phyloP scores from a whole-genome alignment of 1,140 invertebrate genomes.

The Meteorus sp. region DNA sequence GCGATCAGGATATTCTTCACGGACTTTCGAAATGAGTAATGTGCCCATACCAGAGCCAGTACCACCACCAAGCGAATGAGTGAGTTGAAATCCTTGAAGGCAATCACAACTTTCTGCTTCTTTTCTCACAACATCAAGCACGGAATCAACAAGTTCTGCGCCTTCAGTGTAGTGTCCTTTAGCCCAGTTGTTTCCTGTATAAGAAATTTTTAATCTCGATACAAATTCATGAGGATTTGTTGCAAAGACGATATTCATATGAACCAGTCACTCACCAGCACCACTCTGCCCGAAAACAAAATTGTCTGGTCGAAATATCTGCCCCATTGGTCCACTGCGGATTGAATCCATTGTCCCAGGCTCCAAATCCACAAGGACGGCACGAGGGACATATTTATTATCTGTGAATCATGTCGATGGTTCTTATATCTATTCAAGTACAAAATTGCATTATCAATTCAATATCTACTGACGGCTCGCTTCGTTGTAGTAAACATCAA shows the following conservation, averaged over 20 bases:
- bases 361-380: constrained; percentile 73
- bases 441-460: not conserved
- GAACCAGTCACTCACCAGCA: constrained; percentile 33
- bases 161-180: constrained; percentile 78
- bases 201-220: too few relatives aligned
- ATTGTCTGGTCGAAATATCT: constrained; percentile 74
- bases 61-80: constrained; percentile 71
- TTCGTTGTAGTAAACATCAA: constrained; percentile 68
- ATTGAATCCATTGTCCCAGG: constrained; percentile 73
- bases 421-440: not conserved
- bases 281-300: constrained; percentile 67
- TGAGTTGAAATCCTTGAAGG: constrained; percentile 71
- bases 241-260: not conserved
- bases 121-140: constrained; percentile 74
- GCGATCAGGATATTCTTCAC: constrained; percentile 73
- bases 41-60: constrained; percentile 77
- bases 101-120: constrained; percentile 77
- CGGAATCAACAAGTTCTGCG: constrained; percentile 72
- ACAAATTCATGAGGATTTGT: not conserved
- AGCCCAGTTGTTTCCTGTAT: constrained; percentile 69
- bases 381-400: constrained; percentile 70
- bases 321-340: constrained; percentile 67
- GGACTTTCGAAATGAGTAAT: constrained; percentile 68
- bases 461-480: constrained; percentile 46
- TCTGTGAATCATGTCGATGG: too few relatives aligned